phyloP scores from a whole-genome alignment of 2,888 invertebrate species.

The Cantharis rustica region DNA sequence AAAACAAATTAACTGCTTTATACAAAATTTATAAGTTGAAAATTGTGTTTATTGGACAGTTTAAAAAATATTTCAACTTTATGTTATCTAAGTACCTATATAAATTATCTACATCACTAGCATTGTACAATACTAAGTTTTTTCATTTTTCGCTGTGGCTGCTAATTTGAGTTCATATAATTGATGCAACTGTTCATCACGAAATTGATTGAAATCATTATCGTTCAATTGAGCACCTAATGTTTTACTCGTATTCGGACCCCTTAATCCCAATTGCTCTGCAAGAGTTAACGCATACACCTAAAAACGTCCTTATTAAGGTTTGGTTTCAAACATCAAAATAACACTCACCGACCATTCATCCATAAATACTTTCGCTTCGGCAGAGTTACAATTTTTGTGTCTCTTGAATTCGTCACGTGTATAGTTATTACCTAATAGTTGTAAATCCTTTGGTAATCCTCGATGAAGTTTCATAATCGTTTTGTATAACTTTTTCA shows the following conservation, averaged over 20 bases:
- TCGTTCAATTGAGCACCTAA: conserved; percentile 69
- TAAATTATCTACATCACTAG: not conserved
- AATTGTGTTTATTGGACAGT: not conserved
- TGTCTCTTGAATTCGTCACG: conserved; percentile 82
- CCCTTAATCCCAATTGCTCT: conserved; percentile 65
- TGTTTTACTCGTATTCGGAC: conserved; percentile 61
- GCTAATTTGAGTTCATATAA: conserved; percentile 81
- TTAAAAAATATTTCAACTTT: not conserved
- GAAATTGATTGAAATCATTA: conserved; percentile 70
- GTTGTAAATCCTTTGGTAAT: conserved; percentile 61
- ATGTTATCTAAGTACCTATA: not conserved
- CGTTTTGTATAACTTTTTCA: conserved; percentile 64
- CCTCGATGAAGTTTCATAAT: conserved; percentile 65
- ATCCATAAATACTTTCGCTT: conserved; percentile 77
- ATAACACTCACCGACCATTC: conserved; percentile 84
- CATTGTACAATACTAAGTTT: not conserved
- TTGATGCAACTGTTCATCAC: conserved; percentile 83
- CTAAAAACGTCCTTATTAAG: conserved; percentile 57
- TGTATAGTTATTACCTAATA: conserved; percentile 64
- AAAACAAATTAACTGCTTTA: no score
- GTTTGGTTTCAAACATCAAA: conserved; percentile 34
- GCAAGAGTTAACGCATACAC: conserved; percentile 76
- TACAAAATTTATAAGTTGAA: no score
- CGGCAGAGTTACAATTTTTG: conserved; percentile 70
- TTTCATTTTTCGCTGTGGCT: conserved; percentile 50